Conservation (phyloP, 2,888 invertebrate species). For the Heliconius ethilla region DNA sequence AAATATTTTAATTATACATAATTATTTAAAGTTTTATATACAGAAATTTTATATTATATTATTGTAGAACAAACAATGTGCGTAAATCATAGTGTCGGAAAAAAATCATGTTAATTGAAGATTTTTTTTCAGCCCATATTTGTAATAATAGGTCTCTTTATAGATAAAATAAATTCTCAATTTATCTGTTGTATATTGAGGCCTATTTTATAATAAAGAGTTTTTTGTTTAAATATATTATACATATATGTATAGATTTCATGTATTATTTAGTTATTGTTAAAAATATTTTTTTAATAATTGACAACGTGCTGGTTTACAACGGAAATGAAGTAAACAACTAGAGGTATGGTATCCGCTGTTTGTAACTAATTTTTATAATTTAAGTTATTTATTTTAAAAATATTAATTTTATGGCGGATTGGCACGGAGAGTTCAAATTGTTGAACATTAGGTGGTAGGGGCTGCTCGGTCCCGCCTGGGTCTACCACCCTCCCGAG, state of each 20-base stretch:
- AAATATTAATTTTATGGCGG: slow-evolving; percentile 1
- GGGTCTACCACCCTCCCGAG: slow-evolving; percentile 35
- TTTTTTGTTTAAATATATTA: background rate
- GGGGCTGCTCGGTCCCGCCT: slow-evolving; percentile 31
- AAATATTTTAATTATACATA: slow-evolving; percentile 9
- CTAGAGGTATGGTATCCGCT: background rate
- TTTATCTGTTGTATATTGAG: background rate
- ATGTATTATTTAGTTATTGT: background rate
- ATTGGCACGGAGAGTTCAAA: background rate
- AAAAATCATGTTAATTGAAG: slow-evolving; percentile 10
- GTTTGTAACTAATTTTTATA: background rate
- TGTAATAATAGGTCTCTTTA: background rate
- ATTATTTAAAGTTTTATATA: slow-evolving; percentile 14
- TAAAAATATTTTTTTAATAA: background rate
- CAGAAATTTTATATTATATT: slow-evolving; percentile 4
- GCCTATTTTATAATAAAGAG: background rate
- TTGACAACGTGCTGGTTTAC: background rate
- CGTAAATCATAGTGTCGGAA: slow-evolving; percentile 26
- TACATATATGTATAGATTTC: too few relatives aligned
- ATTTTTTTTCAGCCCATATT: background rate
- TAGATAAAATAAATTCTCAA: background rate
- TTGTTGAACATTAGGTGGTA: slow-evolving; percentile 26
- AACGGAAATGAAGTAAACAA: background rate
- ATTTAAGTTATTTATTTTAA: slow-evolving; percentile 8
- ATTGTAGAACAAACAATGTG: slow-evolving; percentile 7